Evolutionary conservation across 92 coral and sea anemone genomes (phyloP), one percentile per base, ranked within the genome.

Genomic region (Siderastrea siderea): DNA sequence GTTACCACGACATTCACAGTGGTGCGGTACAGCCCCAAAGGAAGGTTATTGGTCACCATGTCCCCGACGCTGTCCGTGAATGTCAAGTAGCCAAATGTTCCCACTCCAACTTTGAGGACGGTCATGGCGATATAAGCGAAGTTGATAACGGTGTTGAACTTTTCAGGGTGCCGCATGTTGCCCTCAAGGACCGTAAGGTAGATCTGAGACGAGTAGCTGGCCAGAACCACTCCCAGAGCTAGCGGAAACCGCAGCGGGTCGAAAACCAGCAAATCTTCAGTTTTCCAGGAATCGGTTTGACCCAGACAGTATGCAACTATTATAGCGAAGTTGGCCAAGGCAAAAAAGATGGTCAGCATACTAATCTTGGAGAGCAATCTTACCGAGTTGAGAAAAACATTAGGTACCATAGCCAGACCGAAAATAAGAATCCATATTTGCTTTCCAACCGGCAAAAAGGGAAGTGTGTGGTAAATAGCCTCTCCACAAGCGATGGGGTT

Each of bases 401-500:
- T 93, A 43, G 93, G 92, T 54, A 81, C 75, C 94, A 93, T 91
- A 44, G 90, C 91, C 10, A 93, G 91, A 57, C 96, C 96, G 54
- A 93, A 93, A 47, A 93, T 88, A 5, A 93, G 83, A 59, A 93
- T 93, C 96, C 96, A 93, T 17, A 88, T 19, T 75, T 89, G 89
- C 47, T 89, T 93, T 47, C 94, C 89, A 14, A 93, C 75, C 3
- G 96, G 91, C 54, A 88, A 75, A 47, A 65, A 76, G 3, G 92
- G 96, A 65, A 84, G 73, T 0, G 86, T 64, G 53, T 59, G 86
- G 57, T 88, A 79, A 11, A 93, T 72, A 5, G 94, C 91, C 53
- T 91, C 96, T 49, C 90, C 96, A 57, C 96, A 93, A 8, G 94
- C 96, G 3, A 93, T 92, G 15, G 96, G 94, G 70, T 91, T 87